Conservation (phyloP, 2,797 vertebrate genomes). For the Sebastes matsubarae region DNA sequence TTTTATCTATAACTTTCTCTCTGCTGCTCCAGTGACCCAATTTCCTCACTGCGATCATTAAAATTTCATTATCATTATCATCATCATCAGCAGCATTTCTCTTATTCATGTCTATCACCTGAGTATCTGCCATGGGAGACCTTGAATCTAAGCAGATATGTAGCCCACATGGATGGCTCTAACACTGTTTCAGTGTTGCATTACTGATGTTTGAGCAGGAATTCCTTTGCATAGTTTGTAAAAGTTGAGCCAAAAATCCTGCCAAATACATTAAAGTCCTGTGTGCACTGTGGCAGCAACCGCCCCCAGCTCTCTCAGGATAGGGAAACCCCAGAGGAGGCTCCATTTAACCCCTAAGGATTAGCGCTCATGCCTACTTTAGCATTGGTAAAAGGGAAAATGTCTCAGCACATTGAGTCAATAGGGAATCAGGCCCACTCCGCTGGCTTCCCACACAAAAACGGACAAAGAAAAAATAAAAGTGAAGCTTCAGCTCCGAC, state of each 20-base stretch:
- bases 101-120: conserved; percentile 51
- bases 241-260: conserved; percentile 58
- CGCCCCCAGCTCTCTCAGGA: conserved; percentile 78
- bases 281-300: conserved; percentile 44
- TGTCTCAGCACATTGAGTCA: conserved; percentile 76
- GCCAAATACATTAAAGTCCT: conserved; percentile 59
- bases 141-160: neutral
- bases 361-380: conserved; percentile 84
- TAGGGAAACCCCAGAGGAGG: conserved; percentile 69
- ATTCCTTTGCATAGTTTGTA: conserved; percentile 34
- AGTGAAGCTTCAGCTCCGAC: conserved; percentile 46
- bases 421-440: conserved; percentile 69
- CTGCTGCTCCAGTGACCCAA: conserved; percentile 49
- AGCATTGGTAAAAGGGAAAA: conserved; percentile 79
- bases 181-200: neutral
- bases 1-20: conserved; percentile 17
- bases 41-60: conserved; percentile 40
- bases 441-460: conserved; percentile 75
- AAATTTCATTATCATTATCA: conserved; percentile 42
- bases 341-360: conserved; percentile 83
- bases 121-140: conserved; percentile 15
- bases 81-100: conserved; percentile 16
- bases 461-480: conserved; percentile 58
- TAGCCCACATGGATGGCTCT: neutral
- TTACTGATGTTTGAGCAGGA: conserved; percentile 11